Base-by-base conservation (phyloP, 2,888 invertebrate genomes). In the Iphiclides podalirius region DNA sequence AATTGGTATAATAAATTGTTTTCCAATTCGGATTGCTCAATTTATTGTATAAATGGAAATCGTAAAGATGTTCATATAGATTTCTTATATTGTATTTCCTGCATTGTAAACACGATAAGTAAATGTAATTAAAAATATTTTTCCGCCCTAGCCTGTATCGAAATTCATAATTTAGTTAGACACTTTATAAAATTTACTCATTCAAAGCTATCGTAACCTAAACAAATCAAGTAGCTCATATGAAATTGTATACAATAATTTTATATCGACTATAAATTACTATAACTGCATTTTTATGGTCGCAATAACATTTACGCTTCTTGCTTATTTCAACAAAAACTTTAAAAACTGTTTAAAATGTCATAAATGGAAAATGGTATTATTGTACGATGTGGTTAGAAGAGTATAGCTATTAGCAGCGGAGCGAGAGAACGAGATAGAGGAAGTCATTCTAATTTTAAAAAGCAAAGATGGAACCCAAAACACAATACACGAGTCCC, bases 401-500 rank as follows among this genome's bases (percentile, higher is more conserved):
- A 60, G 51, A 47, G 52, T 55, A 57, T 55, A 59, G 61, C 63
- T 63, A 60, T 43, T 11, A 17, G 60, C 47, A 33, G 53, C 39
- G 55, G 54, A 57, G 64, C 20, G 70, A 41, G 52, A 56, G 75
- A 87, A 66, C 52, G 81, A 76, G 84, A 86, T 54, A 67, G 70
- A 61, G 54, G 71, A 63, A 74, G 57, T 67, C 62, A 78, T 79
- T 84, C 85, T 85, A 85, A 85, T 79, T 86, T 85, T 81, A 87
- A 87, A 87, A 87, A 86, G 83, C 78, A 87, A 88, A 88, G 87
- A 88, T 88, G 87, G 87, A 85, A 80, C 83, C 87, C 83, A 72
- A 87, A 86, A 81, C 75, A 85, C 82, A 80, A 82, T 84, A 77
- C 80, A 79, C 71, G 73, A 72, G 72, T 81, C 81, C 74, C 79